These are phyloP conservation scores for Pogonomyrmex barbatus DNA, from an alignment of 1,140 invertebrate species.

Conservation along the genomic window DNA sequence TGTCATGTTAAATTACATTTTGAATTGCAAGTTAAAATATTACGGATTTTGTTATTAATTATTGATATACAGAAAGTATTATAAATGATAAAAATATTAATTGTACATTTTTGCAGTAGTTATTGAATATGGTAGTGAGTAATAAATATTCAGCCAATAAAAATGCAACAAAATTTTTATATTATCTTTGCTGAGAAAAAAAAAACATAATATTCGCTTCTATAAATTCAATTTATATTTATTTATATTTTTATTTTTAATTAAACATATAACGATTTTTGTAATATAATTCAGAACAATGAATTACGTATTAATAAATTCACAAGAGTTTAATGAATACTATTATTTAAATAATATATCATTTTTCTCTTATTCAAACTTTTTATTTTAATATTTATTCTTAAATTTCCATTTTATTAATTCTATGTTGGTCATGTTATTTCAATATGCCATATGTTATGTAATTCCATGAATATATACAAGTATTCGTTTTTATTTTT, in stretches of 20 bases:
- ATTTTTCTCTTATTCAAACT: background rate
- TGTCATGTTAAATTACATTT: background rate
- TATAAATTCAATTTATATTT: constrained; percentile 2
- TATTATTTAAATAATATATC: background rate
- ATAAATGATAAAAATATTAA: constrained; percentile 15
- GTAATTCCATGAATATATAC: background rate
- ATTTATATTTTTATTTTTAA: background rate
- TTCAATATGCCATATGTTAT: background rate
- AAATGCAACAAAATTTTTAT: constrained; percentile 22
- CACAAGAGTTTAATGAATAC: background rate
- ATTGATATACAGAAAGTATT: background rate
- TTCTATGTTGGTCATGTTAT: background rate
- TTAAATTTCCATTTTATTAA: background rate
- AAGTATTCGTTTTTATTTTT: background rate
- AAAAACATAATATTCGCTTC: constrained; percentile 1
- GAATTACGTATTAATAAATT: background rate
- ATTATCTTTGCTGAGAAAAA: background rate
- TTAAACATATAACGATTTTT: background rate
- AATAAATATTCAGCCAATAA: background rate
- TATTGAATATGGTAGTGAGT: background rate
- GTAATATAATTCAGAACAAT: background rate
- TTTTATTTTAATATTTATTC: constrained; percentile 5
- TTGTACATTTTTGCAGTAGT: background rate
- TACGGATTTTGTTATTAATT: background rate
- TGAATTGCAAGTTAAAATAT: background rate